phyloP scores from a whole-genome alignment of 2,888 invertebrate genomes.

The Metellina segmentata region DNA sequence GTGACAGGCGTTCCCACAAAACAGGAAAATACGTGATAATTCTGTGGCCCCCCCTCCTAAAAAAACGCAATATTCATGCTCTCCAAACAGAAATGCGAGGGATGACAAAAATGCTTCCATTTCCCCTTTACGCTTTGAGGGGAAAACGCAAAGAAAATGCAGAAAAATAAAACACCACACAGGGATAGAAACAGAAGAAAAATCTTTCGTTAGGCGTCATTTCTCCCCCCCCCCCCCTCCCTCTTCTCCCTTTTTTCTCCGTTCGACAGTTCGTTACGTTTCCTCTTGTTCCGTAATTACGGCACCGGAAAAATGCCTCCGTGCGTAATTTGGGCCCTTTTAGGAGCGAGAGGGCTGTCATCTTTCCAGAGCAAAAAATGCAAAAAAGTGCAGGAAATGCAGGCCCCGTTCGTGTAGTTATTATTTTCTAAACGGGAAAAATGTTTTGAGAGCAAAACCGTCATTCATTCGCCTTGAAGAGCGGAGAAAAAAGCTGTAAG shows the following conservation, averaged over 20 bases:
- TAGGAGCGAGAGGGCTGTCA: not conserved
- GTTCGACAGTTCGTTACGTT: constrained; percentile 25
- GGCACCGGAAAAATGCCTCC: constrained; percentile 8
- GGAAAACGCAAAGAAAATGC: constrained; percentile 7
- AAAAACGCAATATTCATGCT: constrained; percentile 1
- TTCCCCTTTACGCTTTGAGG: not conserved
- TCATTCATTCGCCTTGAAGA: not conserved
- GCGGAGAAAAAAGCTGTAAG: not conserved
- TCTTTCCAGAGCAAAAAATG: not conserved
- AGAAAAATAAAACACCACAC: not conserved
- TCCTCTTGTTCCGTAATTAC: constrained; percentile 36
- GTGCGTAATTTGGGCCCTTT: constrained; percentile 14
- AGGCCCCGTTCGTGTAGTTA: not conserved
- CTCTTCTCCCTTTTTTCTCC: not conserved
- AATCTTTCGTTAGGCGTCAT: not conserved
- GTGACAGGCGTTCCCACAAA: too few relatives aligned
- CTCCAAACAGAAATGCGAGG: not conserved
- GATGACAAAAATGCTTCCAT: constrained; percentile 24
- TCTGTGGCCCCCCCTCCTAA: too few relatives aligned
- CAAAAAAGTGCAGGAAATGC: not conserved
- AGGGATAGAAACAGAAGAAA: not conserved
- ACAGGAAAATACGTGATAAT: not conserved
- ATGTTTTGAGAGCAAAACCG: constrained; percentile 12
- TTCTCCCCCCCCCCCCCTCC: too few relatives aligned
- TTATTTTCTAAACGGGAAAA: not conserved